Evolutionary conservation across 2,113 vertebrate genomes (phyloP).

Genomic region (Rhodinocichla rosea): DNA sequence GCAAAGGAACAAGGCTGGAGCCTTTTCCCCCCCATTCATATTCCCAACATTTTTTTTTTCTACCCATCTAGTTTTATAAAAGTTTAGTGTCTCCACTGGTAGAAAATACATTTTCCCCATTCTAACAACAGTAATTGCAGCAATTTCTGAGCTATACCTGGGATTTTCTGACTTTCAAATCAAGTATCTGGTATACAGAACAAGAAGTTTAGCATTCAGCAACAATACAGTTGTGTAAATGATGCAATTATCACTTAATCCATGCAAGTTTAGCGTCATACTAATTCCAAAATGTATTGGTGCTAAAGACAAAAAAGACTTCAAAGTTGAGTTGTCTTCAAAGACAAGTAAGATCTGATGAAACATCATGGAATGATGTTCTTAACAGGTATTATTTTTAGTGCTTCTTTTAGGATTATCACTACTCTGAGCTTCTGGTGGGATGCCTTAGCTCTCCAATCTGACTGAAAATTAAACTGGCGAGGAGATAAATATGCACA

Average conservation of each 20-base stretch:
- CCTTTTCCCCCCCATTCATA: neutral
- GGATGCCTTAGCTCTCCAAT: neutral
- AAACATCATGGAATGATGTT: neutral
- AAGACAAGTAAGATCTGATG: neutral
- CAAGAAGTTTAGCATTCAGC: neutral
- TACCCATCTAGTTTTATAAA: neutral
- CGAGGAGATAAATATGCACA: neutral
- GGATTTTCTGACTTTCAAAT: neutral
- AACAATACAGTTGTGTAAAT: conserved; percentile 3
- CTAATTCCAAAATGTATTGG: neutral
- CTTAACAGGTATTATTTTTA: neutral
- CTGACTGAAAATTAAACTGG: neutral
- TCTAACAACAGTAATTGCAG: neutral
- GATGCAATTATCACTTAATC: neutral
- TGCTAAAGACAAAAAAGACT: neutral
- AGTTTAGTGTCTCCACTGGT: neutral
- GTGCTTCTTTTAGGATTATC: neutral
- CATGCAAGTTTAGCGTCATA: neutral
- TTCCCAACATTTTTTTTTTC: neutral
- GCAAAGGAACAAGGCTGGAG: neutral
- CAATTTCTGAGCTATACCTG: neutral
- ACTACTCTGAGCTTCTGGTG: neutral
- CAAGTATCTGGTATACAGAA: neutral
- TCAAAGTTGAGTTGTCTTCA: neutral
- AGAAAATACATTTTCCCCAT: neutral